Conservation (phyloP, 2,797 vertebrate species). For the Buceros bicornis region DNA sequence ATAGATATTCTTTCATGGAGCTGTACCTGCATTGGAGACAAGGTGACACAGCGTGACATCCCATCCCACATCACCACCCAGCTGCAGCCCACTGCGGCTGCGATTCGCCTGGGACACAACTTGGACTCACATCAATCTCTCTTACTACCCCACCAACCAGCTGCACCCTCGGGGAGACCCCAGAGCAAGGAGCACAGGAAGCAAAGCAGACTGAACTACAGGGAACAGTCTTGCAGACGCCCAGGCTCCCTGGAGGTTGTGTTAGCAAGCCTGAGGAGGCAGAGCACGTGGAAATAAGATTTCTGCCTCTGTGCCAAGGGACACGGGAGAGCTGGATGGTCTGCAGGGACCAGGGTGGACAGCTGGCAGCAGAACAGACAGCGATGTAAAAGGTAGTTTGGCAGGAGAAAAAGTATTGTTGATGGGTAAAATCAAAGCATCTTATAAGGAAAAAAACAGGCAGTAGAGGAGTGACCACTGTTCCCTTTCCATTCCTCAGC, state of each 20-base stretch:
- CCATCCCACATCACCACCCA: neutral
- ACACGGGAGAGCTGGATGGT: neutral
- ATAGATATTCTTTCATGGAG: conserved; percentile 75
- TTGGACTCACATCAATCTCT: neutral
- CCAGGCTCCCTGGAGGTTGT: neutral
- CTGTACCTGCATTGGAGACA: conserved; percentile 77
- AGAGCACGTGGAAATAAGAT: neutral
- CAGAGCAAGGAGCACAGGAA: neutral
- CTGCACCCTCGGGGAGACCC: accelerated
- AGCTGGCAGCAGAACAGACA: neutral
- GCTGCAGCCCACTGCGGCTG: neutral
- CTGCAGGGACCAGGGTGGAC: neutral
- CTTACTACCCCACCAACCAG: too few relatives aligned
- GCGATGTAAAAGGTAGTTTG: neutral
- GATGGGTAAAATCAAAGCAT: neutral
- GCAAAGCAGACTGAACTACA: neutral
- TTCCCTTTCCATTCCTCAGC: neutral
- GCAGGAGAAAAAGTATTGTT: neutral
- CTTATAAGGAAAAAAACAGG: neutral
- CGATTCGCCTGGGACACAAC: neutral
- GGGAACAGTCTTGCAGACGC: neutral
- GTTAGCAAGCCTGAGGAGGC: neutral
- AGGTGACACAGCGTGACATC: neutral
- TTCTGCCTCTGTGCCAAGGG: neutral
- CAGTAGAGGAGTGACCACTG: neutral